phyloP scores from a whole-genome alignment of 2,797 vertebrate species.

The Enoplosus armatus region DNA sequence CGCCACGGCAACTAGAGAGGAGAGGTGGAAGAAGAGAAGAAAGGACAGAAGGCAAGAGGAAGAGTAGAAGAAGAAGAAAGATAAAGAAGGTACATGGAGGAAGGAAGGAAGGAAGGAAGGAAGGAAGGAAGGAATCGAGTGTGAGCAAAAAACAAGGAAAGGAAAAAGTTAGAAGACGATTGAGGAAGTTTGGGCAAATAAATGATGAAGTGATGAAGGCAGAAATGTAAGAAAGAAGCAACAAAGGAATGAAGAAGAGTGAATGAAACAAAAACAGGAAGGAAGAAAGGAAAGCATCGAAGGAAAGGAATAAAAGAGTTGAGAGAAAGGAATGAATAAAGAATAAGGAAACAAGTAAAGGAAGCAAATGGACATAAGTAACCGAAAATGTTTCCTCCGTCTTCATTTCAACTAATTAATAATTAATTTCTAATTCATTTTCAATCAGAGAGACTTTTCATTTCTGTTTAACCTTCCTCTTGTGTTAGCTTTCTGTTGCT shows the following conservation, averaged over 20 bases:
- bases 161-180: neutral
- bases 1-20: slow-evolving; percentile 86
- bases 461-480: too few relatives aligned
- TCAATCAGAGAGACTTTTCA: too few relatives aligned
- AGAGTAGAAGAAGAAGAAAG: neutral
- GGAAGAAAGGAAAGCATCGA: neutral
- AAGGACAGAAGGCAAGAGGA: neutral
- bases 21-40: neutral
- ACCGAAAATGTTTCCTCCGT: neutral
- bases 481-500: too few relatives aligned
- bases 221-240: neutral
- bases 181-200: neutral
- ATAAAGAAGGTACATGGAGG: neutral
- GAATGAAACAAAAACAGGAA: neutral
- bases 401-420: too few relatives aligned
- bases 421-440: too few relatives aligned
- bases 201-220: too few relatives aligned
- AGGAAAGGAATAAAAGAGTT: too few relatives aligned
- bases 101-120: neutral
- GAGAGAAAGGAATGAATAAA: neutral
- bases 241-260: too few relatives aligned
- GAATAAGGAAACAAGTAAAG: neutral
- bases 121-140: neutral
- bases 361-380: neutral
- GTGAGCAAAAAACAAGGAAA: too few relatives aligned